phyloP scores from a whole-genome alignment of 2,888 invertebrate genomes.

The Ophioninae sp. region DNA sequence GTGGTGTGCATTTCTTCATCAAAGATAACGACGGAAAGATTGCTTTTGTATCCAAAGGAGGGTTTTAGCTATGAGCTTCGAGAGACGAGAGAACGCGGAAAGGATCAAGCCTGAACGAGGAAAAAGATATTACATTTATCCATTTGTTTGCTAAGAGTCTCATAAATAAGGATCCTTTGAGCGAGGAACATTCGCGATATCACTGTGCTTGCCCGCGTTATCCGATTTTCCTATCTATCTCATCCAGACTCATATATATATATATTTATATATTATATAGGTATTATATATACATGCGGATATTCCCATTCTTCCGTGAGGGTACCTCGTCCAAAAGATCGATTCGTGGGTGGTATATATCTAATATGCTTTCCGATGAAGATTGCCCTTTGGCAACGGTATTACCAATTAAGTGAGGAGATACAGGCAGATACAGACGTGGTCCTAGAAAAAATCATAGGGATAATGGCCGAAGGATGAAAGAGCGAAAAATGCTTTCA shows the following conservation, averaged over 20 bases:
- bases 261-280: background rate
- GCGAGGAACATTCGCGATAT: conserved; percentile 60
- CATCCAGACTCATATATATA: conserved; percentile 20
- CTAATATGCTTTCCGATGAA: conserved; percentile 52
- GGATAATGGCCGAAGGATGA: background rate
- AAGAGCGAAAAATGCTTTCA: conserved; percentile 34
- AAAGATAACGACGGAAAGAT: conserved; percentile 48
- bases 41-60: conserved; percentile 39
- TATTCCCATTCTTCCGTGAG: conserved; percentile 43
- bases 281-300: conserved; percentile 30
- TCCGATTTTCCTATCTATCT: conserved; percentile 60
- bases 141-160: conserved; percentile 81
- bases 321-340: conserved; percentile 56
- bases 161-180: conserved; percentile 81
- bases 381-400: conserved; percentile 55
- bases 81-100: conserved; percentile 24
- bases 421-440: conserved; percentile 36
- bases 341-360: conserved; percentile 47
- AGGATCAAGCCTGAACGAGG: conserved; percentile 42
- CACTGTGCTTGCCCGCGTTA: conserved; percentile 57
- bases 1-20: conserved; percentile 44
- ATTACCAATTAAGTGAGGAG: conserved; percentile 57
- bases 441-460: background rate
- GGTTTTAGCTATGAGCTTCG: conserved; percentile 34
- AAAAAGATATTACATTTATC: conserved; percentile 79